Base-by-base conservation (phyloP, 2,888 invertebrate genomes). In the Drosophila subsilvestris region DNA sequence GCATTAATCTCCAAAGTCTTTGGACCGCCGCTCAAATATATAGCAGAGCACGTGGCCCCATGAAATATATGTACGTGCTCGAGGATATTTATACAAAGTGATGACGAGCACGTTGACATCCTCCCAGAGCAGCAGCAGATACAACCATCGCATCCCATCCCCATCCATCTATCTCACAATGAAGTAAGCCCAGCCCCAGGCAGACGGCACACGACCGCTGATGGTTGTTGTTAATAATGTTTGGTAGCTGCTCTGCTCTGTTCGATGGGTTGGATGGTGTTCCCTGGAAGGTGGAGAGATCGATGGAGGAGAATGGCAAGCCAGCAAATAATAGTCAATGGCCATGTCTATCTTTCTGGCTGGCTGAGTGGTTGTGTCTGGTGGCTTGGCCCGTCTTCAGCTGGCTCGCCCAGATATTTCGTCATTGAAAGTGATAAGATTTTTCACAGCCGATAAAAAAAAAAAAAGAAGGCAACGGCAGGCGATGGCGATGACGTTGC, bases 1-100 rank as follows among this genome's bases (percentile, higher is more conserved):
- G 85, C 91, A 90, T 91, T 91, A 91, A 91, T 91, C 91, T 90
- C 86, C 68, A 75, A 86, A 82, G 89, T 78, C 88, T 77, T 37
- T 75, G 79, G 75, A 69, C 79, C 75, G 75, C 70, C 74, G 80
- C 74, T 80, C 86, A 80, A 83, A 88, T 77, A 88, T 80, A 72
- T 72, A 86, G 90, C 89, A 72, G 74, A 86, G 90, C 90, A 90
- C 90, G 90, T 90, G 90, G 83, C 88, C 67, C 77, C 77, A 65
- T 75, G 69, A 76, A 74, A 81, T 80, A 75, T 83, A 85, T 65
- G 27, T 50, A 53, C 88, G 90, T 90, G 90, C 90, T 86, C 75
- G 80, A 88, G 90, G 90, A 90, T 90, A 89, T 90, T 90, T 90
- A 80, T 89, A 79, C 89, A 87, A 79, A 79, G 85, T 81, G 85